Conservation (phyloP, 1,140 invertebrate genomes). For the Drusus annulatus region DNA sequence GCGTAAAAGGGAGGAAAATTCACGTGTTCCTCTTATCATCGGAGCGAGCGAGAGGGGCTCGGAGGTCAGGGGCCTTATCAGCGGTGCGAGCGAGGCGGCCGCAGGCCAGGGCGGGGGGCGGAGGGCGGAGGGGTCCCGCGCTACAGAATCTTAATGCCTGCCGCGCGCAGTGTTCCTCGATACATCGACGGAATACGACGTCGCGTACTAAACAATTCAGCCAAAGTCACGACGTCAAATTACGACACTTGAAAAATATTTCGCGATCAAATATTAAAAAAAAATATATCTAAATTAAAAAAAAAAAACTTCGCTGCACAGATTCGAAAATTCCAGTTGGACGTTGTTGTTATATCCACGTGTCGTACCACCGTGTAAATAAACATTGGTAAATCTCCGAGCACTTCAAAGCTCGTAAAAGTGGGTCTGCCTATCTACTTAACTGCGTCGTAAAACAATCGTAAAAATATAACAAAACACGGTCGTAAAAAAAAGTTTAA, state of each 20-base stretch:
- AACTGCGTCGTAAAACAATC: slow-evolving; percentile 69
- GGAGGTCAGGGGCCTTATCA: slow-evolving; percentile 38
- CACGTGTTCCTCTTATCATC: slow-evolving; percentile 54
- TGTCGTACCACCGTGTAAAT: slow-evolving; percentile 35
- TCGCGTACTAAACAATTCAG: slow-evolving; percentile 44
- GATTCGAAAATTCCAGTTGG: neutral
- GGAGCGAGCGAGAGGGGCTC: slow-evolving; percentile 39
- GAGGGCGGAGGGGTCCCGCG: slow-evolving; percentile 60
- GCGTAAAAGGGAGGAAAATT: slow-evolving; percentile 44
- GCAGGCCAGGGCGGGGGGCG: slow-evolving; percentile 62
- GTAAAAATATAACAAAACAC: slow-evolving; percentile 64
- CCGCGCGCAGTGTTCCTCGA: slow-evolving; percentile 67
- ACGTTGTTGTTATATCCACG: slow-evolving; percentile 11
- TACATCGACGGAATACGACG: slow-evolving; percentile 67
- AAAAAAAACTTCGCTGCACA: neutral
- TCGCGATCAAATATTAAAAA: slow-evolving; percentile 39
- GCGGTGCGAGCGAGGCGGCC: slow-evolving; percentile 33
- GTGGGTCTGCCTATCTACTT: slow-evolving; percentile 61
- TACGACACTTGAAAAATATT: slow-evolving; percentile 39
- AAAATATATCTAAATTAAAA: slow-evolving; percentile 22
- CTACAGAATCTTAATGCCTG: slow-evolving; percentile 60
- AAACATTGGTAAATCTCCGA: slow-evolving; percentile 37
- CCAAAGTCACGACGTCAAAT: slow-evolving; percentile 43
- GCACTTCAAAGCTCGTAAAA: slow-evolving; percentile 68
- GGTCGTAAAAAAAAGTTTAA: slow-evolving; percentile 46